These are phyloP conservation scores for Anableps anableps DNA, from an alignment of 2,797 vertebrate genomes.

Conservation along the genomic window DNA sequence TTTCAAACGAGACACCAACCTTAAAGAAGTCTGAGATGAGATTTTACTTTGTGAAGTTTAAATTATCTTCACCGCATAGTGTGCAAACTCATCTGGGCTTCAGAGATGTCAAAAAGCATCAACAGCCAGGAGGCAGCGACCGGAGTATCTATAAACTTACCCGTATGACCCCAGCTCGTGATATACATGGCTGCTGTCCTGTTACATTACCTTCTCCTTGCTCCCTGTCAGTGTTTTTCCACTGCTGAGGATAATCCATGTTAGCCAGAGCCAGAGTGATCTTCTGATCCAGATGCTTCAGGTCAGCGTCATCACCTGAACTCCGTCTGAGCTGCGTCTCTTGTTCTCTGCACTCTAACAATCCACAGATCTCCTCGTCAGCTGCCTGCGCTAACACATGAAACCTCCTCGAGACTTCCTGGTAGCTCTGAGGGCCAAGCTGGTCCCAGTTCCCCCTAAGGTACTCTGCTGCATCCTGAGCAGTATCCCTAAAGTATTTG, in stretches of 20 bases:
- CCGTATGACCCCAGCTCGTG: not conserved
- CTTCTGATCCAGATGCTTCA: slow-evolving; percentile 66
- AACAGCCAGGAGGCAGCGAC: not conserved
- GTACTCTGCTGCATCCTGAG: slow-evolving; percentile 81
- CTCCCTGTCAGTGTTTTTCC: slow-evolving; percentile 75
- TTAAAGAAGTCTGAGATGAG: not conserved
- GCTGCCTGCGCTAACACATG: slow-evolving; percentile 13
- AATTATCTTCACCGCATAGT: not conserved
- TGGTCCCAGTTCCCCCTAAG: slow-evolving; percentile 72
- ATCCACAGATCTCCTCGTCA: slow-evolving; percentile 21
- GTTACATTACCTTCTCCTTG: slow-evolving; percentile 49
- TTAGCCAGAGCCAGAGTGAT: slow-evolving; percentile 84
- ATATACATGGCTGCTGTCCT: slow-evolving; percentile 10
- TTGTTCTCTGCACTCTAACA: slow-evolving; percentile 2
- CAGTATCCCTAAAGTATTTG: slow-evolving; percentile 79
- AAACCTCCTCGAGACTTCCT: slow-evolving; percentile 80
- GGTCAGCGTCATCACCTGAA: slow-evolving; percentile 21
- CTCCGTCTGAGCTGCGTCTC: slow-evolving; percentile 7
- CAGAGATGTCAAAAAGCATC: slow-evolving; percentile 22
- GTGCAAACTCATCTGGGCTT: not conserved
- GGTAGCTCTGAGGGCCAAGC: slow-evolving; percentile 75
- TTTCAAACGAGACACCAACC: not conserved
- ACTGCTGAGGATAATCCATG: slow-evolving; percentile 79
- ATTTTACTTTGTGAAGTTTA: slow-evolving; percentile 5
- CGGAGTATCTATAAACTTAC: slow-evolving; percentile 4